Conservation (phyloP, 2,888 invertebrate genomes). For the Acanthococcus lagerstroemiae region DNA sequence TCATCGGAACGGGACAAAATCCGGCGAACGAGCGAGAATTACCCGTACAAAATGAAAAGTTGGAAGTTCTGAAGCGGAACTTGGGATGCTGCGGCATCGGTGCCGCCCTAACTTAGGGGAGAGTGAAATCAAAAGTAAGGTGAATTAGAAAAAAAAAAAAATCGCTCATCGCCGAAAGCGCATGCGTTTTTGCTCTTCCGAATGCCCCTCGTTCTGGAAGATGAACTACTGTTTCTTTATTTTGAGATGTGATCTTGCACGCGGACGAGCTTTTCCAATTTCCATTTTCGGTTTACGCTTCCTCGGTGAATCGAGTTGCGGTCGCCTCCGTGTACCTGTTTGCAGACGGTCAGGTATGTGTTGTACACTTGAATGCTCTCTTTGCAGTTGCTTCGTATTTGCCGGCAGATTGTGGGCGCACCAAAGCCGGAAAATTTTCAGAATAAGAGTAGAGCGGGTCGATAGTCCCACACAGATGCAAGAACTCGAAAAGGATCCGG, state of each 20-base stretch:
- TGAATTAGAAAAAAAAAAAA: background rate
- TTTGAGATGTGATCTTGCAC: background rate
- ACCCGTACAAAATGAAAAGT: background rate
- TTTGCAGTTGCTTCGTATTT: too few relatives aligned
- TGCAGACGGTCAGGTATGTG: background rate
- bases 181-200: background rate
- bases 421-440: too few relatives aligned
- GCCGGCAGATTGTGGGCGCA: too few relatives aligned
- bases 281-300: background rate
- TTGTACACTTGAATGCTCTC: too few relatives aligned
- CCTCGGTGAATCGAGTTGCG: background rate
- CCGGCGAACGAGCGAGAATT: background rate
- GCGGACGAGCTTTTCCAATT: background rate
- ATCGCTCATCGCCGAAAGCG: background rate
- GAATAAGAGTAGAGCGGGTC: too few relatives aligned
- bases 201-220: background rate
- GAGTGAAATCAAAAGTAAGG: background rate
- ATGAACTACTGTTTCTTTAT: background rate
- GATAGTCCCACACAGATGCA: too few relatives aligned
- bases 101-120: background rate
- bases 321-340: background rate
- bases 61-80: background rate
- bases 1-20: too few relatives aligned
- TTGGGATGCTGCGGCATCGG: background rate
- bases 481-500: too few relatives aligned